Evolutionary conservation across 2,888 invertebrate genomes (phyloP).

Genomic region (Hirudinaria manillensis): DNA sequence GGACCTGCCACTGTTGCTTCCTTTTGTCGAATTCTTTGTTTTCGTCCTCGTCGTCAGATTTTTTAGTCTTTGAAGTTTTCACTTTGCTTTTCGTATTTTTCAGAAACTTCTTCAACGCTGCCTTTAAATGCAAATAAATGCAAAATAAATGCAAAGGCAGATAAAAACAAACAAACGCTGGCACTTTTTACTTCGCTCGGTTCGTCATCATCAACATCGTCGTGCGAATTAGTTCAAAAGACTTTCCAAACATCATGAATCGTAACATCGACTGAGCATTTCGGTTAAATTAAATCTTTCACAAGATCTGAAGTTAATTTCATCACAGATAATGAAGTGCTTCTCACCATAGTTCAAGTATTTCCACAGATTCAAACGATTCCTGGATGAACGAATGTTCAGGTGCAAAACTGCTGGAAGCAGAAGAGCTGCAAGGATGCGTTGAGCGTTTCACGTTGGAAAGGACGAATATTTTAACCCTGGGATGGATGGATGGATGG

Average conservation of each 20-base stretch:
- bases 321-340: too few species aligned
- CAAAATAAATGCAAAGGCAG: neutral
- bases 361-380: neutral
- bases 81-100: slow-evolving; percentile 39
- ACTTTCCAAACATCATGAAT: neutral
- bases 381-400: neutral
- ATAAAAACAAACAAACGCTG: neutral
- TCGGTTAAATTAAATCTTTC: too few species aligned
- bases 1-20: slow-evolving; percentile 42
- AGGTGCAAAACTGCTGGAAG: neutral
- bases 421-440: too few species aligned
- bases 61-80: slow-evolving; percentile 30
- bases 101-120: slow-evolving; percentile 41
- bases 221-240: too few species aligned
- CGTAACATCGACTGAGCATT: too few species aligned
- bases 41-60: slow-evolving; percentile 29
- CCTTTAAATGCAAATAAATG: slow-evolving; percentile 35
- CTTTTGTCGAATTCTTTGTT: slow-evolving; percentile 39
- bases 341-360: too few species aligned
- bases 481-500: too few species aligned
- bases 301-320: too few species aligned
- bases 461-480: too few species aligned
- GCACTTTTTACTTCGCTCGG: neutral
- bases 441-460: too few species aligned
- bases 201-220: too few species aligned